phyloP scores from a whole-genome alignment of 2,113 vertebrate species.

The Cochlearius cochlearius region DNA sequence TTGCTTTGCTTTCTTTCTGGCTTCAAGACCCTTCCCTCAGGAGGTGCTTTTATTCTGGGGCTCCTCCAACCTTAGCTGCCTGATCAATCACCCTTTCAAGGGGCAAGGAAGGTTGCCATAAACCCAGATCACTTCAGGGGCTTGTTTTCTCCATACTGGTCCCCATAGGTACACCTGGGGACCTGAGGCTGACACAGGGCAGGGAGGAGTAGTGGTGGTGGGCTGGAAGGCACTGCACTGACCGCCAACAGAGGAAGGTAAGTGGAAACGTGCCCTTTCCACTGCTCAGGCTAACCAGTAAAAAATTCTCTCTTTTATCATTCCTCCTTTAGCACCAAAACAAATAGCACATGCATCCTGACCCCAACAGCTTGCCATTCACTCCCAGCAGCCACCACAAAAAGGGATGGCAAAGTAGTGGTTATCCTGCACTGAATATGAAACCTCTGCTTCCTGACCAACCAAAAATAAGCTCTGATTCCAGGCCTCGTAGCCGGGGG shows the following conservation, averaged over 20 bases:
- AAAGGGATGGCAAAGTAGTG: not conserved
- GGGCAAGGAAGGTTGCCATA: not conserved
- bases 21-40: not conserved
- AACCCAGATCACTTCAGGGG: not conserved
- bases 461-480: not conserved
- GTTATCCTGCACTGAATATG: not conserved
- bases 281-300: not conserved
- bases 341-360: not conserved
- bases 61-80: not conserved
- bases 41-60: not conserved
- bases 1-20: not conserved
- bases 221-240: not conserved
- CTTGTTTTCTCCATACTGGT: not conserved
- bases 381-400: not conserved
- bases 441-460: not conserved
- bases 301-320: not conserved
- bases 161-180: not conserved
- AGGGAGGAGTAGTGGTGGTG: not conserved
- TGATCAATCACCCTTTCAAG: not conserved
- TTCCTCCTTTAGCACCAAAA: not conserved
- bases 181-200: too few relatives aligned
- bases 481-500: not conserved
- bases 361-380: accelerated
- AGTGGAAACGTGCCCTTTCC: not conserved
- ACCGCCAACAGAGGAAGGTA: not conserved